A percentile compares a stretch with the other conserved stretches of the same genome.
These are phyloP conservation scores for Eulemur rubriventer DNA, from an alignment of 2,797 vertebrate species.

Conservation along the genomic window DNA sequence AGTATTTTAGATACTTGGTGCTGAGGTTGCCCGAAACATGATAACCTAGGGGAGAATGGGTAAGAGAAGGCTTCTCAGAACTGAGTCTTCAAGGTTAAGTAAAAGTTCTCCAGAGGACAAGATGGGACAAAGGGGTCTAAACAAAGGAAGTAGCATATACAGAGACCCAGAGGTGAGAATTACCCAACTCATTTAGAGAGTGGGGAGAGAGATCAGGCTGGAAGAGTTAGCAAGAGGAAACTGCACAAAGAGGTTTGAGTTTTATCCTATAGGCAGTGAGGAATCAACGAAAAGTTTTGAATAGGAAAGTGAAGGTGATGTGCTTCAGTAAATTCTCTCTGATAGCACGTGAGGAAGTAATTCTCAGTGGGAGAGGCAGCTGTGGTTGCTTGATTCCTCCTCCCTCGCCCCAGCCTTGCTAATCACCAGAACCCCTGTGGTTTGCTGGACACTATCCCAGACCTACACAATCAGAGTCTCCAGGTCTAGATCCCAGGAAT, in stretches of 20 bases:
- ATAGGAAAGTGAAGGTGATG: background rate
- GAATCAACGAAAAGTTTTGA: background rate
- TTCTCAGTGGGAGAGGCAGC: background rate
- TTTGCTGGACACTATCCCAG: background rate
- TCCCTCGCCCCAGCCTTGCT: background rate
- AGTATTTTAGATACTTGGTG: background rate
- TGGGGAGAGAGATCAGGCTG: background rate
- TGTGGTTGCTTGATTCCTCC: background rate
- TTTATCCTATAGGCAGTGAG: background rate
- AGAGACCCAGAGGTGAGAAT: background rate
- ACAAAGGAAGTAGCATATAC: background rate
- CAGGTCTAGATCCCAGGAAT: background rate
- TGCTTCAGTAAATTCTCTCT: background rate
- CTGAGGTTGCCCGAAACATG: background rate
- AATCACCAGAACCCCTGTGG: background rate
- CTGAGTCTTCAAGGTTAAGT: background rate
- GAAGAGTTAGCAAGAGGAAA: background rate
- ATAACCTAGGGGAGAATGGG: background rate
- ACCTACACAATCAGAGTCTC: background rate
- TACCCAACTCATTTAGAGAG: background rate
- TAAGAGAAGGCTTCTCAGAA: background rate
- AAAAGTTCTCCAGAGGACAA: slow-evolving; percentile 15
- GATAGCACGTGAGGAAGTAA: background rate
- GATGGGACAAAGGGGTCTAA: background rate
- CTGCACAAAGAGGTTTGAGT: background rate